These are phyloP conservation scores for Oopsacas minuta DNA, from an alignment of 37 sponge, comb jelly and placozoan species.

Conservation along the genomic window DNA sequence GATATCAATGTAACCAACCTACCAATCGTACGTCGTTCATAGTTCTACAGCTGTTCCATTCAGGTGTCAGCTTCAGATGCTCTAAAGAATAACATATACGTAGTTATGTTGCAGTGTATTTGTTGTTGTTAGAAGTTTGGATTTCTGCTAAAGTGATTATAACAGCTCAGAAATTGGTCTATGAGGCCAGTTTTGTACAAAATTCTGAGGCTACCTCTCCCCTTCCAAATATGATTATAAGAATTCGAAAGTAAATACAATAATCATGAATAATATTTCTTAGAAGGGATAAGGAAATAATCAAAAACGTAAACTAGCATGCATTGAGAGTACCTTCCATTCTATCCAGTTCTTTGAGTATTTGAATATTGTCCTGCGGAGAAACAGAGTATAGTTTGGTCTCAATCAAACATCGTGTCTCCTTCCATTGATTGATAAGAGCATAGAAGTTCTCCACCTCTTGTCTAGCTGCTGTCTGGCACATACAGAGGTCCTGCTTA, in stretches of 20 bases:
- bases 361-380: neutral
- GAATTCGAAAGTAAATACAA: too few relatives aligned
- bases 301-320: neutral
- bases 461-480: conserved; percentile 1
- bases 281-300: neutral
- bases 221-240: too few relatives aligned
- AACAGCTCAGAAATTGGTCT: too few relatives aligned
- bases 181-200: too few relatives aligned
- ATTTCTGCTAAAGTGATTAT: too few relatives aligned
- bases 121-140: too few relatives aligned
- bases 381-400: neutral
- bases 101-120: neutral
- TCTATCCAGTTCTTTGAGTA: neutral
- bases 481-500: too few relatives aligned
- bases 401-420: neutral
- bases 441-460: neutral
- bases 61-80: neutral
- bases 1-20: neutral
- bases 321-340: neutral
- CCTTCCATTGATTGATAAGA: neutral
- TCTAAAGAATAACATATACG: neutral
- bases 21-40: conserved; percentile 10
- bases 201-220: too few relatives aligned
- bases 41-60: neutral
- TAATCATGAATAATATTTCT: neutral